Evolutionary conservation across 1,140 invertebrate genomes (phyloP).

Genomic region (Bathynomus jamesi): DNA sequence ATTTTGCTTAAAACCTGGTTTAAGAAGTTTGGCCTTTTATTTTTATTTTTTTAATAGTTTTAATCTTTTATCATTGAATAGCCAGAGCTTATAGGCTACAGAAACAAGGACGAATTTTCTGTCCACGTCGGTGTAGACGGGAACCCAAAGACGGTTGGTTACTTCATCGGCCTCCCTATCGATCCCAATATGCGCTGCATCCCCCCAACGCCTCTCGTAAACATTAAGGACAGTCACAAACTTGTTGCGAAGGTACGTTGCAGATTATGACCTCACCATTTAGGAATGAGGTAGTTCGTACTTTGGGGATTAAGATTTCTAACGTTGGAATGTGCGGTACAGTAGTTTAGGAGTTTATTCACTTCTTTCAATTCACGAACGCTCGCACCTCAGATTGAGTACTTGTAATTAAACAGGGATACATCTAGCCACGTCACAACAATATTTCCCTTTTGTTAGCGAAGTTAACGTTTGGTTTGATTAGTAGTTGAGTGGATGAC

Average conservation of each 20-base stretch:
- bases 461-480: too few species aligned
- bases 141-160: constrained; percentile 46
- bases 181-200: constrained; percentile 41
- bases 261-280: too few species aligned
- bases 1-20: too few species aligned
- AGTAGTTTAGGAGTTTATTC: background rate
- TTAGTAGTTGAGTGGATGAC: too few species aligned
- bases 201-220: constrained; percentile 40
- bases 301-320: background rate
- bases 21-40: too few species aligned
- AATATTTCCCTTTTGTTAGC: too few species aligned
- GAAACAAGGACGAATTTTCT: constrained; percentile 49
- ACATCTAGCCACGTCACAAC: background rate
- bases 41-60: too few species aligned
- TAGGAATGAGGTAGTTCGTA: too few species aligned
- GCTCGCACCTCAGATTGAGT: background rate
- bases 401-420: background rate
- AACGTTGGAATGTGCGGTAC: background rate
- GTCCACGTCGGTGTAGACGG: constrained; percentile 45
- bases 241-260: constrained; percentile 41
- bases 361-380: background rate
- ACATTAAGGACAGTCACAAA: constrained; percentile 42
- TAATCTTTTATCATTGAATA: too few species aligned
- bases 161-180: constrained; percentile 41
- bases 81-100: constrained; percentile 44